Base-by-base conservation (phyloP, 2,888 invertebrate species). In the Xestia rhomboidea region DNA sequence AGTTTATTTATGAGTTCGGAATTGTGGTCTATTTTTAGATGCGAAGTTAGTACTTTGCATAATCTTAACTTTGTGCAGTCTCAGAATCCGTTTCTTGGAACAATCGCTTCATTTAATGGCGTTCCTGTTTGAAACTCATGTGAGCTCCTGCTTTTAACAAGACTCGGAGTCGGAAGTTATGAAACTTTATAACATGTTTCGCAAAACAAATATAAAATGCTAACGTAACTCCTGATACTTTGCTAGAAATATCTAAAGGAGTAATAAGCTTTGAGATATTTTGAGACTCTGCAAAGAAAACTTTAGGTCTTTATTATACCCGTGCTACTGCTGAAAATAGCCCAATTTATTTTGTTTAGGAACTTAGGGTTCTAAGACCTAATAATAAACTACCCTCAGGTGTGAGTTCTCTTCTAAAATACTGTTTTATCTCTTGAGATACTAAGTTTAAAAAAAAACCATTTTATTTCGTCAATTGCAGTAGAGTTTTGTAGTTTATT, bases 221-320 rank as follows among this genome's bases (percentile, higher is more conserved):
- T 15, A 62, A 60, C n/a, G 49, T 73, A 78, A 78, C 51, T 83
- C 46, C 24, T 64, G 62, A 68, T 82, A 86, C 67, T 82, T 70
- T 46, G 57, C 30, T 71, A 49, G 54, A 60, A 68, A 77, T 77
- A 82, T 71, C 68, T 71, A 68, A 64, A 63, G 64, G 83, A 82
- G 76, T 86, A 68, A 82, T 66, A 34, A 71, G 83, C n/a, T 86
- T 68, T 46, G 49, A 68, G 83, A 86, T 76, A 72, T 77, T 82
- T 69, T 72, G 64, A 72, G 44, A 77, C 41, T 57, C 0, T 57
- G 1, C 30, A 24, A 44, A 51, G 49, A 27, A 44, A 70, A 85
- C 49, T 84, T 85, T 38, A 30, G n/a, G 69, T 54, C 27, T 85
- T 69, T 69, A 67, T 70, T 41, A 49, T 81, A 73, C 66, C 60